Evolutionary conservation across 2,888 invertebrate genomes (phyloP).

Genomic region (Lasioglossum villosulum): DNA sequence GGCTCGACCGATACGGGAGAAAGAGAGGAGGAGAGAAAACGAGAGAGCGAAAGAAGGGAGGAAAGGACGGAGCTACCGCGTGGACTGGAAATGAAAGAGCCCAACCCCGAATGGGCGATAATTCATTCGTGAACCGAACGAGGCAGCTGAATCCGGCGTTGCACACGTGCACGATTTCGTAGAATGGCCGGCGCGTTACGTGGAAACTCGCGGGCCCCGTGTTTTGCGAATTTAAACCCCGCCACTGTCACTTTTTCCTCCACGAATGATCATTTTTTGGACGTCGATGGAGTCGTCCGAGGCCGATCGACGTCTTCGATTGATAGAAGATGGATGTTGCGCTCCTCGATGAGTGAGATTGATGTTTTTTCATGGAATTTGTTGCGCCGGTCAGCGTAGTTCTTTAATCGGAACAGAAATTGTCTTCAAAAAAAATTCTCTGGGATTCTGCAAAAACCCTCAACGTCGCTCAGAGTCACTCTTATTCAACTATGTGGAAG

Average conservation of each 20-base stretch:
- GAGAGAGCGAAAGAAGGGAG: conserved; percentile 69
- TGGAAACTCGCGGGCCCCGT: conserved; percentile 66
- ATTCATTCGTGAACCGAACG: conserved; percentile 84
- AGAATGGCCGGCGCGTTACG: conserved; percentile 74
- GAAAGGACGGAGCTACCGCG: conserved; percentile 79
- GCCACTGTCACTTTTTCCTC: not conserved
- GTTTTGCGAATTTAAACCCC: conserved; percentile 53
- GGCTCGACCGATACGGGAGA: conserved; percentile 73
- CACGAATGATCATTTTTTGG: not conserved
- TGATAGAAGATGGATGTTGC: not conserved
- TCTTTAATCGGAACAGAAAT: not conserved
- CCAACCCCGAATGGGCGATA: conserved; percentile 83
- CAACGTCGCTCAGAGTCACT: not conserved
- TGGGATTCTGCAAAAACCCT: not conserved
- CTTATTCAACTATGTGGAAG: not conserved
- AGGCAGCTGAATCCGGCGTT: conserved; percentile 83
- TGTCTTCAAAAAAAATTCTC: not conserved
- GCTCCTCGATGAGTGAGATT: not conserved
- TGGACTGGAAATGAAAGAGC: conserved; percentile 84
- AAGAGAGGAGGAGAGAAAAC: conserved; percentile 59
- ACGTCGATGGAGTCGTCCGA: not conserved
- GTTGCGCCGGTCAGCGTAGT: not conserved
- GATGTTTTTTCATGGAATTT: not conserved
- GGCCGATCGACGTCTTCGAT: conserved; percentile 4
- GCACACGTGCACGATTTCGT: conserved; percentile 80